A percentile compares a stretch with the other conserved stretches of the same genome.
Conservation (phyloP, 2,888 invertebrate genomes). For the Macaria notata region DNA sequence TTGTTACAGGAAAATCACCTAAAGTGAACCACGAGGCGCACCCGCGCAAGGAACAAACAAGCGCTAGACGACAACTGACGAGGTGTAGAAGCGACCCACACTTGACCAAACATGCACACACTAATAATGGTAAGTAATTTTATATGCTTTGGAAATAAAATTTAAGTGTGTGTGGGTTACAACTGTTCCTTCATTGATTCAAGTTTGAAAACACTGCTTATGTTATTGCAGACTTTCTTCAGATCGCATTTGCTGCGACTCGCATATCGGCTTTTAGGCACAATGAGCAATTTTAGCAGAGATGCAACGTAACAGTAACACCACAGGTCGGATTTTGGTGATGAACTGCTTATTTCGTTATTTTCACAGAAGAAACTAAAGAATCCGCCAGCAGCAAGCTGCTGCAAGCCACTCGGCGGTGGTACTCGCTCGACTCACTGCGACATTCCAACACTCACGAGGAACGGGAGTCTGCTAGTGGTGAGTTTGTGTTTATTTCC, state of each 20-base stretch:
- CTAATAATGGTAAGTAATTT: slow-evolving; percentile 35
- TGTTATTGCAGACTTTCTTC: no score
- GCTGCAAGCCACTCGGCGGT: slow-evolving; percentile 49
- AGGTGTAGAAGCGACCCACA: slow-evolving; percentile 76
- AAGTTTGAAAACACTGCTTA: no score
- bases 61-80: slow-evolving; percentile 60
- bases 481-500: slow-evolving; percentile 42
- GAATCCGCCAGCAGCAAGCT: slow-evolving; percentile 52
- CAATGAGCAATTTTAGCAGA: no score
- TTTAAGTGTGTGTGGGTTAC: no score
- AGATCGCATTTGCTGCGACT: no score
- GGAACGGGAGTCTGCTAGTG: slow-evolving; percentile 75
- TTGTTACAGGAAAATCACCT: slow-evolving; percentile 64
- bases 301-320: no score
- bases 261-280: no score
- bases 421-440: slow-evolving; percentile 76
- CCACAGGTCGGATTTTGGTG: no score
- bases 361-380: slow-evolving; percentile 62
- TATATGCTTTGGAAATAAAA: no score
- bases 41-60: slow-evolving; percentile 58
- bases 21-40: slow-evolving; percentile 58
- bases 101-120: slow-evolving; percentile 49
- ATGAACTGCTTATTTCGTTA: no score
- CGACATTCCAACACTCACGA: slow-evolving; percentile 64
- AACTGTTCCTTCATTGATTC: no score